These are phyloP conservation scores for Drosophila vallismaia DNA, from an alignment of 2,888 invertebrate genomes.

Conservation along the genomic window DNA sequence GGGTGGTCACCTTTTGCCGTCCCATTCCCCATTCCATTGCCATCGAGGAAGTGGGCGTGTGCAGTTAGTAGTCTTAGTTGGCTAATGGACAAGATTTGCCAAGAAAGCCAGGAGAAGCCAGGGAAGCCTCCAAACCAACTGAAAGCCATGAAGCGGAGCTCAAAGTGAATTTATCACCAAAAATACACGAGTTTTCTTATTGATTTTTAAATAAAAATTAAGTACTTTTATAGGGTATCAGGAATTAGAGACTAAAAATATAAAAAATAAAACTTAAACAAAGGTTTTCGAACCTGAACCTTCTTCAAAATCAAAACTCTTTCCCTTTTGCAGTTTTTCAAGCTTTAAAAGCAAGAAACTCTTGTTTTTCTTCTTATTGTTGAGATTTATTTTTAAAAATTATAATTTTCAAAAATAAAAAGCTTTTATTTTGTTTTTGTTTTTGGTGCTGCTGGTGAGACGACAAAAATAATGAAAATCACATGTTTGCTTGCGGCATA, in stretches of 20 bases:
- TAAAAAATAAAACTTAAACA: too few relatives aligned
- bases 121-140: slow-evolving; percentile 27
- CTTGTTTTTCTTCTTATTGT: too few relatives aligned
- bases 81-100: slow-evolving; percentile 40
- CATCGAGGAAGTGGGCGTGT: slow-evolving; percentile 44
- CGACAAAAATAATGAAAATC: slow-evolving; percentile 79
- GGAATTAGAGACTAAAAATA: too few relatives aligned
- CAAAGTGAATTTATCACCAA: not conserved
- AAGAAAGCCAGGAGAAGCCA: slow-evolving; percentile 7
- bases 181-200: slow-evolving; percentile 1
- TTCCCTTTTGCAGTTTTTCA: too few relatives aligned
- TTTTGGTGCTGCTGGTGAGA: slow-evolving; percentile 49
- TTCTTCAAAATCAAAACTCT: not conserved
- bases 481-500: slow-evolving; percentile 79
- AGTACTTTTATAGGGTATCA: too few relatives aligned
- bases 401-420: slow-evolving; percentile 79
- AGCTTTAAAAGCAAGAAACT: too few relatives aligned
- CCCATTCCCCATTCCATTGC: slow-evolving; percentile 9
- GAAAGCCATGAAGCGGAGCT: slow-evolving; percentile 25
- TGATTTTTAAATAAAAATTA: not conserved
- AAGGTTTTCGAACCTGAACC: too few relatives aligned
- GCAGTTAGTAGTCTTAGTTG: slow-evolving; percentile 40
- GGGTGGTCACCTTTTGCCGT: slow-evolving; percentile 49
- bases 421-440: slow-evolving; percentile 9
- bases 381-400: slow-evolving; percentile 70